Conservation (phyloP, 2,113 vertebrate species). For the Phoenicopterus ruber region DNA sequence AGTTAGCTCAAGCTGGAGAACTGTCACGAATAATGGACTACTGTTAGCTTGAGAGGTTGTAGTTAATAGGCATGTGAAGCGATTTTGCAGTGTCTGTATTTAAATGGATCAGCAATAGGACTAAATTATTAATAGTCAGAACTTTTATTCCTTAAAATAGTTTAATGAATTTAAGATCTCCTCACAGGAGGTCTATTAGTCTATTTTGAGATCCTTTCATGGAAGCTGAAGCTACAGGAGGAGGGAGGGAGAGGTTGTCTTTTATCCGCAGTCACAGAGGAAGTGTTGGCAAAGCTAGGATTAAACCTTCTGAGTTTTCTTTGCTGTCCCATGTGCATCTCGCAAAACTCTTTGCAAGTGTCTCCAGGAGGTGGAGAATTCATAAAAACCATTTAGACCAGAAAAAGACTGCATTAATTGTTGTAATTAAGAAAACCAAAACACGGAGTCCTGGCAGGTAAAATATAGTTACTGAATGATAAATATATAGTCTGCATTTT, state of each 20-base stretch:
- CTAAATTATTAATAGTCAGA: neutral
- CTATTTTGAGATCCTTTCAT: neutral
- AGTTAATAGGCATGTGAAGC: neutral
- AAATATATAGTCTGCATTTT: neutral
- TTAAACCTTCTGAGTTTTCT: neutral
- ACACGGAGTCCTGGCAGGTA: neutral
- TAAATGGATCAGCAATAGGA: neutral
- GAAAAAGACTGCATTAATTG: neutral
- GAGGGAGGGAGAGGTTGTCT: neutral
- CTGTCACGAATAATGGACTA: neutral
- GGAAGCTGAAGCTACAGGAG: neutral
- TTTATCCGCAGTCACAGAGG: neutral
- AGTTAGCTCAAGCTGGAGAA: neutral
- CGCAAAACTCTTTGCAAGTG: neutral
- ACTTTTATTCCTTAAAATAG: neutral
- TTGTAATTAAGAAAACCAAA: neutral
- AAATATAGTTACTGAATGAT: neutral
- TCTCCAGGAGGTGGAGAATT: neutral
- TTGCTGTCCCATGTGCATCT: neutral
- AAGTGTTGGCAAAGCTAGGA: neutral
- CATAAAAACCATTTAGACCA: neutral
- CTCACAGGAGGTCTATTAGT: neutral
- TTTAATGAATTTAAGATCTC: constrained; percentile 16
- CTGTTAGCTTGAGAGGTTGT: neutral
- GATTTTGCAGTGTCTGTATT: neutral